These are phyloP conservation scores for Ceuthmochares aereus DNA, from an alignment of 2,113 vertebrate species.

Conservation along the genomic window DNA sequence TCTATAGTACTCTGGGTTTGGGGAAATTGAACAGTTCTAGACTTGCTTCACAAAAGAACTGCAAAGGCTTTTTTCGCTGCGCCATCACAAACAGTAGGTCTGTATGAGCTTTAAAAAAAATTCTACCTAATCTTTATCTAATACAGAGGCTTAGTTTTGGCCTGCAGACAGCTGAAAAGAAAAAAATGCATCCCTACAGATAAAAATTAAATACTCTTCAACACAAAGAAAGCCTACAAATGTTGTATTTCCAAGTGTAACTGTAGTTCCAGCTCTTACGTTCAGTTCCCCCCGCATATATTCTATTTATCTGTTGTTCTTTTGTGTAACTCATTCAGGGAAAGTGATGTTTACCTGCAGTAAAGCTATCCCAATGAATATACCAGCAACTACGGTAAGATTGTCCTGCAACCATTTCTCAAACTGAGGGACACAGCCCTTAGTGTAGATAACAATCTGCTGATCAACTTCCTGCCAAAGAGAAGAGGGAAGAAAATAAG, in stretches of 20 bases:
- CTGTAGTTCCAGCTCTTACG: background rate
- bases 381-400: slow-evolving; percentile 94
- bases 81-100: background rate
- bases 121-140: background rate
- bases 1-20: background rate
- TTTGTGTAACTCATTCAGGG: background rate
- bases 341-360: slow-evolving; percentile 81
- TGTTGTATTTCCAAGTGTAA: background rate
- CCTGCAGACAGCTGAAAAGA: background rate
- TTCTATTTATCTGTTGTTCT: background rate
- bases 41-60: background rate
- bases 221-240: background rate
- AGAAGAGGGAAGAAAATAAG: slow-evolving; percentile 39
- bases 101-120: background rate
- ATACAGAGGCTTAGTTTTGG: background rate
- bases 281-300: background rate
- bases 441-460: slow-evolving; percentile 93
- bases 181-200: background rate
- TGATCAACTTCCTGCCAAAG: slow-evolving; percentile 88
- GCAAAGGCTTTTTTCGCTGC: background rate
- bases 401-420: slow-evolving; percentile 99
- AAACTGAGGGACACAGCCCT: slow-evolving; percentile 98
- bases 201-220: background rate
- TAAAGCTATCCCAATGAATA: slow-evolving; percentile 96
- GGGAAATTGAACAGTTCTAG: background rate